Evolutionary conservation across 2,888 invertebrate genomes (phyloP).

Genomic region (Dicranocentrus wangi): DNA sequence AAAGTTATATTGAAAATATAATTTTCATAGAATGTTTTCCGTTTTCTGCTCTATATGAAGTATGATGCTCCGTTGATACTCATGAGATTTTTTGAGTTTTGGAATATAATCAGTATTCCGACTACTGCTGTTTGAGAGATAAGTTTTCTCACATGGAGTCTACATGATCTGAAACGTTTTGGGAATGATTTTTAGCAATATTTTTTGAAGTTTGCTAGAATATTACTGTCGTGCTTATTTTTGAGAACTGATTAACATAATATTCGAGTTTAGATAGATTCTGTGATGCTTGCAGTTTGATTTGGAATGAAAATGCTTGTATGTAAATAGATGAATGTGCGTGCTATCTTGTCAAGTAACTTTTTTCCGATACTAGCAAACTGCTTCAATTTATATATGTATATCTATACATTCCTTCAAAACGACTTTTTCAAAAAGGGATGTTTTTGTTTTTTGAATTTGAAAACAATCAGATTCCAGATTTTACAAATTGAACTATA

Average conservation of each 20-base stretch:
- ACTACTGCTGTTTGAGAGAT: not conserved
- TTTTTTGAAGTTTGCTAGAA: not conserved
- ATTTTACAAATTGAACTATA: too few species aligned
- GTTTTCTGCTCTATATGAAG: too few species aligned
- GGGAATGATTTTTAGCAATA: not conserved
- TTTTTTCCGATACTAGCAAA: too few species aligned
- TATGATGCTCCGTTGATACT: too few species aligned
- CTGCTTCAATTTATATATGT: too few species aligned
- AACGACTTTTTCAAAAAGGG: too few species aligned
- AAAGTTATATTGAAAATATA: too few species aligned
- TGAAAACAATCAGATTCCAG: too few species aligned
- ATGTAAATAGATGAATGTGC: not conserved
- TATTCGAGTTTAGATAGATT: slow-evolving; percentile 62
- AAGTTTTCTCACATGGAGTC: not conserved
- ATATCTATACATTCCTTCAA: too few species aligned
- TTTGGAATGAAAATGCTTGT: not conserved
- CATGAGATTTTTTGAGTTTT: too few species aligned
- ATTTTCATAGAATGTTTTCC: too few species aligned
- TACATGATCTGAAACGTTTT: slow-evolving; percentile 8
- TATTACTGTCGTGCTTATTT: slow-evolving; percentile 11
- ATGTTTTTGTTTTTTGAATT: too few species aligned
- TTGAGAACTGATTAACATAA: slow-evolving; percentile 56
- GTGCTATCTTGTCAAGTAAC: slow-evolving; percentile 42
- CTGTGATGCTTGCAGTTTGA: slow-evolving; percentile 52
- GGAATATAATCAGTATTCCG: slow-evolving; percentile 33